phyloP scores from a whole-genome alignment of 2,797 vertebrate species.

The Arctocebus calabarensis region DNA sequence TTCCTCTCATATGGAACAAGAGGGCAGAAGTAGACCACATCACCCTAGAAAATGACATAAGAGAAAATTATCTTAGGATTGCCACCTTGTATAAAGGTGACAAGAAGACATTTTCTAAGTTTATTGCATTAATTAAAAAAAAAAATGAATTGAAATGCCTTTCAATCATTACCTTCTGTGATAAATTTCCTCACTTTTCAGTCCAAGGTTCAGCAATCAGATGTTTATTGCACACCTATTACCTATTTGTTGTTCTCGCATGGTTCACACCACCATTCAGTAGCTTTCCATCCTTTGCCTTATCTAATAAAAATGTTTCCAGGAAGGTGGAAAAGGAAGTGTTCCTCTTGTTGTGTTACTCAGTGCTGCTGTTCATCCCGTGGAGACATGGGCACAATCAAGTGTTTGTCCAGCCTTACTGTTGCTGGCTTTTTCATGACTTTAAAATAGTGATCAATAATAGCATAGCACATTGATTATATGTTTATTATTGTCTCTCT shows the following conservation, averaged over 20 bases:
- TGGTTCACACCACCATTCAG: conserved; percentile 88
- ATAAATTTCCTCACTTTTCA: conserved; percentile 57
- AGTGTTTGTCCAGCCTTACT: conserved; percentile 89
- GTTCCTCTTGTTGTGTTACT: conserved; percentile 87
- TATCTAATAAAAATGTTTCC: conserved; percentile 83
- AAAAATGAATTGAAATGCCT: conserved; percentile 71
- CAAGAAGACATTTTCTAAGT: conserved; percentile 66
- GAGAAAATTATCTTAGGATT: conserved; percentile 76
- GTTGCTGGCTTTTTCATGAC: conserved; percentile 93
- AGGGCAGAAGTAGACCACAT: conserved; percentile 69
- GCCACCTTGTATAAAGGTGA: conserved; percentile 75
- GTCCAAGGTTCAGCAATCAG: conserved; percentile 76
- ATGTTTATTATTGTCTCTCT: conserved; percentile 77
- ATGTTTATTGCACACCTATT: conserved; percentile 90
- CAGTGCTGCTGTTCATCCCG: conserved; percentile 89
- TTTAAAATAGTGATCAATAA: conserved; percentile 89
- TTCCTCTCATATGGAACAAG: conserved; percentile 75
- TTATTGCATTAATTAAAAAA: conserved; percentile 67
- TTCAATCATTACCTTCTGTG: conserved; percentile 55
- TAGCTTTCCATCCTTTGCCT: conserved; percentile 88
- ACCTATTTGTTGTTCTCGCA: conserved; percentile 87
- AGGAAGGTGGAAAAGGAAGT: conserved; percentile 83
- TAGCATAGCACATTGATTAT: conserved; percentile 82
- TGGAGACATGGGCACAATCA: conserved; percentile 88
- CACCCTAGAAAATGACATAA: conserved; percentile 62